These are phyloP conservation scores for Cyprinus carpio DNA, from an alignment of 2,113 vertebrate species.

Conservation along the genomic window DNA sequence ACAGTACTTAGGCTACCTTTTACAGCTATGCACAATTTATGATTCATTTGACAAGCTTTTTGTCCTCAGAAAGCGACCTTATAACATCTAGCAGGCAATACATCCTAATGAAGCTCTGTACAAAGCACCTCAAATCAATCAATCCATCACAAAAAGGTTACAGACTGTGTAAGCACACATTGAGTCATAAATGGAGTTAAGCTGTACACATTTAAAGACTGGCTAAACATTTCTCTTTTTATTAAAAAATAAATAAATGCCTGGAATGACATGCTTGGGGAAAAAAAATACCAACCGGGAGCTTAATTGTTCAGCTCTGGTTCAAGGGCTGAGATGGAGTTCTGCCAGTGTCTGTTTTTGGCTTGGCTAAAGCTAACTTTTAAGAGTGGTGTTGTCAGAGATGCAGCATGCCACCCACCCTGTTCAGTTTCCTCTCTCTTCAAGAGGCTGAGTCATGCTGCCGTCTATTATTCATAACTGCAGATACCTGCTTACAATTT, in stretches of 20 bases:
- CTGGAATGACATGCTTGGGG: background rate
- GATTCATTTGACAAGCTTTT: conserved; percentile 22
- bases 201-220: conserved; percentile 46
- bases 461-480: conserved; percentile 55
- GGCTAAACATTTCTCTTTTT: conserved; percentile 20
- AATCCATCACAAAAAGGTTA: conserved; percentile 21
- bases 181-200: conserved; percentile 41
- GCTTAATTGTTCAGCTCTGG: conserved; percentile 45
- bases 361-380: conserved; percentile 33
- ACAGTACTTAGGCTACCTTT: background rate
- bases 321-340: conserved; percentile 44
- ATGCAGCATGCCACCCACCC: conserved; percentile 35
- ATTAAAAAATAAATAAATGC: background rate
- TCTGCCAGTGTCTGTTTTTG: conserved; percentile 42
- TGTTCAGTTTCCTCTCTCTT: conserved; percentile 40
- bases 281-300: conserved; percentile 8
- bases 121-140: conserved; percentile 41
- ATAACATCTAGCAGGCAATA: conserved; percentile 29
- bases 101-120: background rate
- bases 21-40: background rate
- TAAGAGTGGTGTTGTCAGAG: conserved; percentile 34
- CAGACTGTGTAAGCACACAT: background rate
- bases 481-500: conserved; percentile 50
- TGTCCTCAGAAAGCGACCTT: conserved; percentile 12
- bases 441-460: conserved; percentile 49